A percentile compares a stretch with the other conserved stretches of the same genome.
phyloP scores from a whole-genome alignment of 2,797 vertebrate genomes.

The Pyrrhura leucotis region DNA sequence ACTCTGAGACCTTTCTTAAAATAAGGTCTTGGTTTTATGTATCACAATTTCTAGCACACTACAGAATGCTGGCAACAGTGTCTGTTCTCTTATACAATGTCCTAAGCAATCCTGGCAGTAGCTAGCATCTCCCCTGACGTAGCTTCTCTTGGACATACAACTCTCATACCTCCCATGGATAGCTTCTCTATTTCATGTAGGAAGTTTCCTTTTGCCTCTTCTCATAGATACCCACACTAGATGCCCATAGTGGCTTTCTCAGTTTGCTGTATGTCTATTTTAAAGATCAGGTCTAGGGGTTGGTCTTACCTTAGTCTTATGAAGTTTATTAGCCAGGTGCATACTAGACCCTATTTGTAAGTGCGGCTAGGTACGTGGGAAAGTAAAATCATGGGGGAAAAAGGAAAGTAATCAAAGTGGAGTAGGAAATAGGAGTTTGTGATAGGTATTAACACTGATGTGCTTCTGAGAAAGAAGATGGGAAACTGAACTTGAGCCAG shows the following conservation, averaged over 20 bases:
- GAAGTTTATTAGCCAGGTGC: neutral
- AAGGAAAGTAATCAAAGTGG: neutral
- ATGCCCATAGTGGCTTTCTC: neutral
- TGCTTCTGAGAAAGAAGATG: neutral
- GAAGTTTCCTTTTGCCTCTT: neutral
- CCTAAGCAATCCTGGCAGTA: neutral
- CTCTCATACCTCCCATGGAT: neutral
- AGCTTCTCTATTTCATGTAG: neutral
- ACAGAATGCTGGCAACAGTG: neutral
- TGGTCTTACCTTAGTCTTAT: neutral
- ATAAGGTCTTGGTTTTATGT: neutral
- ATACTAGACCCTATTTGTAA: rapidly evolving
- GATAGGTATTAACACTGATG: neutral
- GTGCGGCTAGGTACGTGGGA: neutral
- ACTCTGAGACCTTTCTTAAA: neutral
- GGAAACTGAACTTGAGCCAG: neutral
- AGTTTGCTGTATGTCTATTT: neutral
- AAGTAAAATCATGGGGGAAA: neutral
- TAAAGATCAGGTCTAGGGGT: neutral
- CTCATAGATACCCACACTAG: neutral
- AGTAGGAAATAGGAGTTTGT: neutral
- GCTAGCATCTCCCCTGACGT: neutral
- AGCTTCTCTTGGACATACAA: neutral
- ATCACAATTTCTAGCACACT: neutral
- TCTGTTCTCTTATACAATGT: neutral